Evolutionary conservation across 2,888 invertebrate genomes (phyloP).

Genomic region (Agriopis leucophaearia): DNA sequence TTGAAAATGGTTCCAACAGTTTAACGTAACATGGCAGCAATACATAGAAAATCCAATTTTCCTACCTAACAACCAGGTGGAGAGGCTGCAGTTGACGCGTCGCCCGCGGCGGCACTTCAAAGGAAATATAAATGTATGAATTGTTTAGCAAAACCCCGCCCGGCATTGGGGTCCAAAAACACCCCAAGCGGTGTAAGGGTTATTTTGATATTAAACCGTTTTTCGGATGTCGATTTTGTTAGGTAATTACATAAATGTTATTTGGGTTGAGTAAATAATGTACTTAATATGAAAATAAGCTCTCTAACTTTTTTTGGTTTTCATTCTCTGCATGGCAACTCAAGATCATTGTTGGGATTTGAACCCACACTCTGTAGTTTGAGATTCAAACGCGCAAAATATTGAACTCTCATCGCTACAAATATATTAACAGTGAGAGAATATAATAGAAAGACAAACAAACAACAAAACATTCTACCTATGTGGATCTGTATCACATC

Average conservation of each 20-base stretch:
- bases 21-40: slow-evolving; percentile 18
- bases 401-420: too few relatives aligned
- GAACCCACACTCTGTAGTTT: too few relatives aligned
- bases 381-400: too few relatives aligned
- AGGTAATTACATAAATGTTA: slow-evolving; percentile 21
- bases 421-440: too few relatives aligned
- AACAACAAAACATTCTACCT: too few relatives aligned
- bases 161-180: slow-evolving; percentile 61
- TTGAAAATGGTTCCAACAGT: slow-evolving; percentile 12
- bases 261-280: slow-evolving; percentile 10
- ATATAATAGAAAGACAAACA: too few relatives aligned
- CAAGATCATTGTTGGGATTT: too few relatives aligned
- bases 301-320: background rate
- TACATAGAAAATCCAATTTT: slow-evolving; percentile 62
- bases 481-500: too few relatives aligned
- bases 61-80: slow-evolving; percentile 73
- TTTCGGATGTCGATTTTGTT: slow-evolving; percentile 26
- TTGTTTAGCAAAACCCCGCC: slow-evolving; percentile 80
- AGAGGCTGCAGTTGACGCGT: slow-evolving; percentile 77
- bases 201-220: slow-evolving; percentile 46
- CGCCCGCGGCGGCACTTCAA: slow-evolving; percentile 81
- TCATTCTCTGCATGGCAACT: background rate
- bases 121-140: slow-evolving; percentile 83
- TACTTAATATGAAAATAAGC: slow-evolving; percentile 9
- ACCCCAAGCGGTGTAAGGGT: slow-evolving; percentile 60